A percentile compares a stretch with the other conserved stretches of the same genome.
Conservation (phyloP, 2,113 vertebrate species). For the Gasterosteus nipponicus region DNA sequence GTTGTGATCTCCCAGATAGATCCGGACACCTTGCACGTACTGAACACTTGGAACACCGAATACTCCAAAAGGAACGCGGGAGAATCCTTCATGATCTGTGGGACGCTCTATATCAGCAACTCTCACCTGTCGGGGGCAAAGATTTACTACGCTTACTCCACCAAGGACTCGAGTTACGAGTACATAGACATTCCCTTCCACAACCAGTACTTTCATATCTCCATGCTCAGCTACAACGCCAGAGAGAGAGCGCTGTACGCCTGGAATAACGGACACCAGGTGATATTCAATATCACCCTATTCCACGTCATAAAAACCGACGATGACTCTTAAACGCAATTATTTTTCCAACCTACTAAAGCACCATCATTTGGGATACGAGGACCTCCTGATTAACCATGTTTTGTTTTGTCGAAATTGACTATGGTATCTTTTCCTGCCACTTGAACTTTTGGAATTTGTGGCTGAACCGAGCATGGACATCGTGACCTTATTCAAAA, state of each 20-base stretch:
- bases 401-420: slow-evolving; percentile 44
- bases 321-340: slow-evolving; percentile 87
- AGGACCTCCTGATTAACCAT: slow-evolving; percentile 34
- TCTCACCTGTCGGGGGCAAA: slow-evolving; percentile 97
- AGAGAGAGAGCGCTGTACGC: slow-evolving; percentile 95
- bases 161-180: slow-evolving; percentile 95
- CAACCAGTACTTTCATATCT: slow-evolving; percentile 99
- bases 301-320: slow-evolving; percentile 99
- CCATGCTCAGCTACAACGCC: slow-evolving; percentile 98
- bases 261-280: slow-evolving; percentile 99
- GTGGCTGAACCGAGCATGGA: slow-evolving; percentile 58
- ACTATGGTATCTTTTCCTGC: slow-evolving; percentile 41
- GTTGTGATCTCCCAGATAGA: slow-evolving; percentile 95
- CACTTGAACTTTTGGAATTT: slow-evolving; percentile 60
- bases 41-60: slow-evolving; percentile 95
- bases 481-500: slow-evolving; percentile 39
- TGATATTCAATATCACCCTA: slow-evolving; percentile 97
- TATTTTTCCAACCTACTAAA: slow-evolving; percentile 39
- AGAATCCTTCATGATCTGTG: slow-evolving; percentile 99
- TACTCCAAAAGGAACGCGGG: slow-evolving; percentile 98
- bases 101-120: slow-evolving; percentile 96
- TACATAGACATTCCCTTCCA: slow-evolving; percentile 99
- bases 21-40: slow-evolving; percentile 91
- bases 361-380: slow-evolving; percentile 58
- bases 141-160: slow-evolving; percentile 97